Evolutionary conservation across 92 coral and sea anemone genomes (phyloP).

Genomic region (Phenganax stokvisi): DNA sequence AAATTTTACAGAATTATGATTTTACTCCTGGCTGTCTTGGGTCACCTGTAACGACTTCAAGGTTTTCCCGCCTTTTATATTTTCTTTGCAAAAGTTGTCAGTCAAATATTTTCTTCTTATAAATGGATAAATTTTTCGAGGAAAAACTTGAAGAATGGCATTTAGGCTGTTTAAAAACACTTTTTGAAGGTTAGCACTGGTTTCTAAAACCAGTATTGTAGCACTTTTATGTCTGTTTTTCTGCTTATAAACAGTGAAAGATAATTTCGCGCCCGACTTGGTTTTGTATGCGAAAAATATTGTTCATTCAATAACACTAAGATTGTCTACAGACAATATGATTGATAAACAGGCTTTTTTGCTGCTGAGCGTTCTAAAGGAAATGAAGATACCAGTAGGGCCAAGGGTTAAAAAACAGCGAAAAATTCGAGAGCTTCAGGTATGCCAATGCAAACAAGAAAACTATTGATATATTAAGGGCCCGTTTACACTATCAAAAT

Average conservation of each 20-base stretch:
- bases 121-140: not conserved
- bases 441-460: no score
- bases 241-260: not conserved
- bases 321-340: not conserved
- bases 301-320: not conserved
- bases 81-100: no score
- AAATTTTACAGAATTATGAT: no score
- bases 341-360: not conserved
- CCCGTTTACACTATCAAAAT: no score
- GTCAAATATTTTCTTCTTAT: not conserved
- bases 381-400: not conserved
- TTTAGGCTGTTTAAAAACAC: not conserved
- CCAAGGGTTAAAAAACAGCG: not conserved
- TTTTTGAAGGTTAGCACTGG: not conserved
- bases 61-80: no score
- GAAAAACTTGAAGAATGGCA: slow-evolving; percentile 1
- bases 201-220: not conserved
- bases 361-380: not conserved
- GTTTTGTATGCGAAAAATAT: not conserved
- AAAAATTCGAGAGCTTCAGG: not conserved
- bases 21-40: no score
- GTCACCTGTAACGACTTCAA: no score
- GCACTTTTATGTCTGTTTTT: not conserved
- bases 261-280: not conserved
- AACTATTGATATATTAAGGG: no score